Evolutionary conservation across 2,113 vertebrate species (phyloP).

Genomic region (Columbina picui): DNA sequence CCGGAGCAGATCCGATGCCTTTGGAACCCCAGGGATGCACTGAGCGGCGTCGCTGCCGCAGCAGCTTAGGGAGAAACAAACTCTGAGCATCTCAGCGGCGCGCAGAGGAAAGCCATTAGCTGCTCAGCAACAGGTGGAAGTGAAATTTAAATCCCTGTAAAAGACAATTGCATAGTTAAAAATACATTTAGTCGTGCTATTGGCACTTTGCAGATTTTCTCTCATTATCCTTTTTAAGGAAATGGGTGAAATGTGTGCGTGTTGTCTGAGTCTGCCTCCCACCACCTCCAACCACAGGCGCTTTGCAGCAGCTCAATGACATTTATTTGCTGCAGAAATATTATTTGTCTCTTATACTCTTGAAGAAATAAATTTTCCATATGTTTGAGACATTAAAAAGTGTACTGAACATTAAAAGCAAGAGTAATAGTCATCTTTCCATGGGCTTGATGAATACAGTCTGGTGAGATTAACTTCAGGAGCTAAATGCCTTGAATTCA

Average conservation of each 20-base stretch:
- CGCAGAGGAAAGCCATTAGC: not conserved
- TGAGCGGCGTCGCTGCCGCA: not conserved
- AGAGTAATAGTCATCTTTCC: not conserved
- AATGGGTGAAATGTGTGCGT: not conserved
- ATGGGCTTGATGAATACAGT: not conserved
- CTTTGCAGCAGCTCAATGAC: not conserved
- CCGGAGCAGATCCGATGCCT: not conserved
- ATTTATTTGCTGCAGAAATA: not conserved
- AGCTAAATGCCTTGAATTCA: not conserved
- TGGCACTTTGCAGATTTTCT: not conserved
- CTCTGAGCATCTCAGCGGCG: not conserved
- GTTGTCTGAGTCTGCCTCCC: not conserved
- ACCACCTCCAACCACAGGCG: not conserved
- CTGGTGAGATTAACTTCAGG: not conserved
- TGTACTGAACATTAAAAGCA: not conserved
- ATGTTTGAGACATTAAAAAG: not conserved
- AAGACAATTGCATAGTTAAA: not conserved
- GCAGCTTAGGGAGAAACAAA: fast-evolving
- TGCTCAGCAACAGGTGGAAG: not conserved
- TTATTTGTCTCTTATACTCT: not conserved
- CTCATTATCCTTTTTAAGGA: not conserved
- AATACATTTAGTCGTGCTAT: not conserved
- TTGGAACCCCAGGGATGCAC: fast-evolving
- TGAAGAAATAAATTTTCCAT: not conserved
- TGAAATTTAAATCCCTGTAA: not conserved